Evolutionary conservation across 2,797 vertebrate species (phyloP), one percentile per base, ranked within the genome.

Genomic region (Hipposideros larvatus): DNA sequence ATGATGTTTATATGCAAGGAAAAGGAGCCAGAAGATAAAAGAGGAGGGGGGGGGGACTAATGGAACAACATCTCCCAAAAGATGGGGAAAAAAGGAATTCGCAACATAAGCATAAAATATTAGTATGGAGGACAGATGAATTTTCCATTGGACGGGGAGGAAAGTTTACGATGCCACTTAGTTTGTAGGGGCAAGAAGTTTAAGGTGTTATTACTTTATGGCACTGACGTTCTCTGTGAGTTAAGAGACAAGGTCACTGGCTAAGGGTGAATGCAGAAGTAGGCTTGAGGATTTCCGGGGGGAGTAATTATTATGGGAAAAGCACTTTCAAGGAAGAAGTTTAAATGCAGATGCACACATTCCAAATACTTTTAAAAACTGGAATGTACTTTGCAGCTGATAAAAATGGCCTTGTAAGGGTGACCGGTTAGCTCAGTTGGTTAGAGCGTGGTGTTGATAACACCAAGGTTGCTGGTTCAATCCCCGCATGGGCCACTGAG

Each of bases 311-410:
- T 22, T 41, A 55, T 5, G 11, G 28, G 51, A 61, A 26, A 65
- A 34, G 41, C 43, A 75, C 73, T 77, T 91, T 88, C 68, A 71
- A 85, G 80, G 34, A 84, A 73, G 70, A 86, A 85, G 24, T 16
- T 83, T 63, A 94, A 93, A 87, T 89, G 70, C n/a, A 46, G 43
- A 71, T 37, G 88, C 9, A 66, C 7, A 61, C 21, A 68, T 77
- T 84, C 80, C 19, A 71, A 70, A 61, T 46, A 93, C 48, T 91
- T 96, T 65, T 11, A 11, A 78, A 94, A 94, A 79, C 31, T 74
- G 11, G n/a, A 88, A 91, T 51, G 4, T 46, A 87, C 55, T 78
- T 88, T 43, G 63, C 2, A 71, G 37, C 37, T 55, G 78, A 77
- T 43, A 55, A 91, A 95, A 90, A 43, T 43, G 43, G 43, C 43